A percentile compares a stretch with the other conserved stretches of the same genome.
phyloP scores from a whole-genome alignment of 2,888 invertebrate species.

The Torymus tubicola region DNA sequence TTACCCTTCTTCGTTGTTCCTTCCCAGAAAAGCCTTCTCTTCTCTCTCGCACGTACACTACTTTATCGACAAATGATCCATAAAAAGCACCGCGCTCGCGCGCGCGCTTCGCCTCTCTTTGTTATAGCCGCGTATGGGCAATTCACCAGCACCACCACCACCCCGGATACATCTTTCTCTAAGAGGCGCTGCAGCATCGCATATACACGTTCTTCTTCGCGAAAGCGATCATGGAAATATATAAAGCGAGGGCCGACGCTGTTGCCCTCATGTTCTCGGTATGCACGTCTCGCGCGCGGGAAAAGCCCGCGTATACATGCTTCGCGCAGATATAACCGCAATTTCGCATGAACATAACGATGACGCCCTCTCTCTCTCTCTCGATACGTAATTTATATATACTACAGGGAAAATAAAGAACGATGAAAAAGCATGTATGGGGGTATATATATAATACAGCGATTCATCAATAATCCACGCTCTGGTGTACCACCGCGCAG shows the following conservation, averaged over 20 bases:
- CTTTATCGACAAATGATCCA: constrained; percentile 53
- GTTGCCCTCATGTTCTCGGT: constrained; percentile 26
- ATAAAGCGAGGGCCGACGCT: constrained; percentile 17
- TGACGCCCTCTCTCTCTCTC: background rate
- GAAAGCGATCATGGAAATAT: constrained; percentile 50
- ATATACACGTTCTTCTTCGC: constrained; percentile 19
- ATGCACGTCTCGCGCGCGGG: background rate
- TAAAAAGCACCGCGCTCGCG: constrained; percentile 33
- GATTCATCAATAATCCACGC: constrained; percentile 23
- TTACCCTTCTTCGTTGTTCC: background rate
- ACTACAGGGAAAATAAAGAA: constrained; percentile 3
- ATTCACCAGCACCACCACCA: background rate
- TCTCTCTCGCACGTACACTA: constrained; percentile 19
- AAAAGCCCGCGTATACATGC: background rate
- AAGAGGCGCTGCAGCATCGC: too few species aligned
- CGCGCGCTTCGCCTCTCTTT: constrained; percentile 17
- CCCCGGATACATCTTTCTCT: constrained; percentile 17
- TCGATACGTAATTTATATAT: constrained; percentile 30
- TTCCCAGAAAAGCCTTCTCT: constrained; percentile 23
- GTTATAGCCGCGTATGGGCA: constrained; percentile 20
- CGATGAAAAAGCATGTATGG: background rate
- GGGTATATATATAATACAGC: background rate
- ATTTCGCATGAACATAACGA: constrained; percentile 24
- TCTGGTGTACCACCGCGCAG: too few species aligned
- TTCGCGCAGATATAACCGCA: background rate